A percentile compares a stretch with the other conserved stretches of the same genome.
Conservation (phyloP, 2,888 invertebrate genomes). For the Cephus spinipes region DNA sequence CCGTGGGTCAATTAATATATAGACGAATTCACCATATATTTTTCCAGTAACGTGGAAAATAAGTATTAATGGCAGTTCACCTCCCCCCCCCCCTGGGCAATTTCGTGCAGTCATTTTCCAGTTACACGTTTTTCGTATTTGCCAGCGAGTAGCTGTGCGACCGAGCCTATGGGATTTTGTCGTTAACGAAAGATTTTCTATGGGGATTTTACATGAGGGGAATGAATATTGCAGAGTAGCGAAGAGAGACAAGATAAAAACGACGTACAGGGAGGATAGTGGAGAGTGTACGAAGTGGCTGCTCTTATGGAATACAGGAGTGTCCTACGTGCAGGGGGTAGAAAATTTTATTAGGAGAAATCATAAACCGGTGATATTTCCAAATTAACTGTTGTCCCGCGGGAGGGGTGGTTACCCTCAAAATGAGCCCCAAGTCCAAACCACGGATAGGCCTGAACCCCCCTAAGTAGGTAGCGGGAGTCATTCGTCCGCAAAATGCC, state of each 20-base stretch:
- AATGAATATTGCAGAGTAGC: background rate
- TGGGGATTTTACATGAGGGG: background rate
- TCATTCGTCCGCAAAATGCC: conserved; percentile 5
- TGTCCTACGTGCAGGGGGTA: background rate
- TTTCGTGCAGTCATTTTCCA: background rate
- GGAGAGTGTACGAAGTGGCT: too few relatives aligned
- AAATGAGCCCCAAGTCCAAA: background rate
- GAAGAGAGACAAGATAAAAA: background rate
- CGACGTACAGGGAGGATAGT: background rate
- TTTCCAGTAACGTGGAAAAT: background rate
- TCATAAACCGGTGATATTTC: conserved; percentile 3
- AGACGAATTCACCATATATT: background rate
- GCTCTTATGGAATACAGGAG: background rate
- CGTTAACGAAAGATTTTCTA: background rate
- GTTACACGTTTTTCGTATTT: background rate
- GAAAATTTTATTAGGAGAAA: conserved; percentile 5
- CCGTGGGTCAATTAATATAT: background rate
- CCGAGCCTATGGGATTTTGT: background rate
- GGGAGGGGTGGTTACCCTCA: conserved; percentile 1
- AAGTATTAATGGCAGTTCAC: background rate
- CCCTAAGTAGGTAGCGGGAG: background rate
- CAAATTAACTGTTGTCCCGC: conserved; percentile 2
- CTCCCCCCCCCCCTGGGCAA: too few relatives aligned
- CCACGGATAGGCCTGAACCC: background rate
- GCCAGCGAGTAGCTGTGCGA: background rate